These are phyloP conservation scores for Nebria salina DNA, from an alignment of 2,888 invertebrate species.

Conservation along the genomic window DNA sequence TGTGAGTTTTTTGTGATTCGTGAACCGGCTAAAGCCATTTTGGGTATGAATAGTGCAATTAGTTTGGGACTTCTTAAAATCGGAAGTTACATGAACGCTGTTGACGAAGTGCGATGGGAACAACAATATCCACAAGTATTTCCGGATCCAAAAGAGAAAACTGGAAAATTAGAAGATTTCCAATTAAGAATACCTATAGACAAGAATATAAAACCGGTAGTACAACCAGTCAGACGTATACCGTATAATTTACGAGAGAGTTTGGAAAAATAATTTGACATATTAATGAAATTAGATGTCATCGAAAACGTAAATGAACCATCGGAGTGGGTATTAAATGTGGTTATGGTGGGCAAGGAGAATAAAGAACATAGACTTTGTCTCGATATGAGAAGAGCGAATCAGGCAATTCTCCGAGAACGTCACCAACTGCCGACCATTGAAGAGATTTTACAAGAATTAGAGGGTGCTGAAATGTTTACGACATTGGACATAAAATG, in stretches of 20 bases:
- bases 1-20: too few species aligned
- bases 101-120: not conserved
- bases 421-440: constrained; percentile 48
- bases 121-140: constrained; percentile 17
- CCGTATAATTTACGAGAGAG: constrained; percentile 53
- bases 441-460: constrained; percentile 25
- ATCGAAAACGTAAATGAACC: constrained; percentile 53
- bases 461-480: constrained; percentile 42
- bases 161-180: constrained; percentile 48
- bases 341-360: constrained; percentile 52
- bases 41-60: not conserved
- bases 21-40: too few species aligned
- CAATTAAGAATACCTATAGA: constrained; percentile 50
- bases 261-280: constrained; percentile 49
- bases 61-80: not conserved
- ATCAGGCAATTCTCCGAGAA: constrained; percentile 51
- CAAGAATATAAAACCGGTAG: constrained; percentile 51
- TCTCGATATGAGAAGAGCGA: constrained; percentile 50
- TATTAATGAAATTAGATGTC: constrained; percentile 50
- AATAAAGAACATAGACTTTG: constrained; percentile 46
- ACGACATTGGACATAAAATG: constrained; percentile 48
- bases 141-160: constrained; percentile 47
- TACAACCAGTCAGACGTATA: constrained; percentile 54
- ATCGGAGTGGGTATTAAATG: constrained; percentile 51
- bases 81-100: not conserved